Conservation (phyloP, 2,113 vertebrate genomes). For the Oreocharis arfaki region DNA sequence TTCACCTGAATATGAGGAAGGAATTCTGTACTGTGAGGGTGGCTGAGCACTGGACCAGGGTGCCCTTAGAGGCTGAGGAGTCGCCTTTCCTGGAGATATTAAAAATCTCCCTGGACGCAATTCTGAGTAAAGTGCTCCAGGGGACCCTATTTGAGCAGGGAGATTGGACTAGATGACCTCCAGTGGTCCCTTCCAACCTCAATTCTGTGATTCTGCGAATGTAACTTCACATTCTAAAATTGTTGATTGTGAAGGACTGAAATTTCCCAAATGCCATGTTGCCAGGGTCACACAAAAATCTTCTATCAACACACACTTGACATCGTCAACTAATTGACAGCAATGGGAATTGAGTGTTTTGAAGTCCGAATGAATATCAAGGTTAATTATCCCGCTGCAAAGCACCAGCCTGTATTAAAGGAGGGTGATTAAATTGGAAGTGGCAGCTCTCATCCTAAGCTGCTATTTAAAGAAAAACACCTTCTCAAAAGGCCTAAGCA, state of each 20-base stretch:
- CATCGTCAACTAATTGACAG: conserved; percentile 37
- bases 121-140: background rate
- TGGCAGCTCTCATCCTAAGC: background rate
- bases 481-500: background rate
- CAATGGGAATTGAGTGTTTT: conserved; percentile 12
- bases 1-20: background rate
- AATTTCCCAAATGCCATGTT: background rate
- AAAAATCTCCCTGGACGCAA: background rate
- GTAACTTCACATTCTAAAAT: background rate
- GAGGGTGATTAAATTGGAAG: conserved; percentile 9
- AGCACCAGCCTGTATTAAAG: background rate
- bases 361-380: conserved; percentile 19
- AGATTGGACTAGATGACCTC: background rate
- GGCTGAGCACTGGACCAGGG: background rate
- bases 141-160: background rate
- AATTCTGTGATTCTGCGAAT: background rate
- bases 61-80: background rate
- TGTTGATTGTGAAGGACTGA: background rate
- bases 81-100: background rate
- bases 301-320: background rate
- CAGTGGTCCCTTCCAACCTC: background rate
- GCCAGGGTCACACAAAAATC: background rate
- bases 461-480: conserved; percentile 26
- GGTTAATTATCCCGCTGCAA: conserved; percentile 51
- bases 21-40: background rate